A percentile compares a stretch with the other conserved stretches of the same genome.
Conservation (phyloP, 2,113 vertebrate genomes). For the Bettongia penicillata region DNA sequence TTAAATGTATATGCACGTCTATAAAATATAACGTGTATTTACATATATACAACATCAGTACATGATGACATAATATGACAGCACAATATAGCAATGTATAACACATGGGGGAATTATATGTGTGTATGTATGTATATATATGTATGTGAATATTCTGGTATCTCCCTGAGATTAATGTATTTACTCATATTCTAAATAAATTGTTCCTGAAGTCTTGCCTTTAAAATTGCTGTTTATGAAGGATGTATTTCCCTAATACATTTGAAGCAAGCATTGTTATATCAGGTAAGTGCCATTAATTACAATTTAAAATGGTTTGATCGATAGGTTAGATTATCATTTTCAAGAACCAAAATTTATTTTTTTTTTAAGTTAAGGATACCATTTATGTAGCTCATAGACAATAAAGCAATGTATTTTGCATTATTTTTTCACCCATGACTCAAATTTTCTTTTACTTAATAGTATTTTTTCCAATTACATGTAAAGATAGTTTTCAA, state of each 20-base stretch:
- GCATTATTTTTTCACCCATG: neutral
- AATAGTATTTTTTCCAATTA: too few species aligned
- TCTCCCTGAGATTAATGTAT: neutral
- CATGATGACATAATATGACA: neutral
- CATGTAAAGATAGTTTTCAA: too few species aligned
- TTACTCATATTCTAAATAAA: neutral
- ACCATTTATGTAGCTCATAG: neutral
- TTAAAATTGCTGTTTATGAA: neutral
- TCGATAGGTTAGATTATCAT: too few species aligned
- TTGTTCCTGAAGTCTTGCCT: neutral
- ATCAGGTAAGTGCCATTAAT: too few species aligned
- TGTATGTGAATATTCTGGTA: neutral
- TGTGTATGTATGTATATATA: too few species aligned
- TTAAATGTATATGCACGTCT: neutral
- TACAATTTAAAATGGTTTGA: too few species aligned
- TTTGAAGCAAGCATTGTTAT: neutral
- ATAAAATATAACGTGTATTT: neutral
- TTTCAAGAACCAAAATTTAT: too few species aligned
- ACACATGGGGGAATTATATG: neutral
- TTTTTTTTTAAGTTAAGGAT: neutral
- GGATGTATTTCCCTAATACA: neutral
- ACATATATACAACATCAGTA: neutral
- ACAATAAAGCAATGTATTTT: neutral
- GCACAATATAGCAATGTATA: neutral
- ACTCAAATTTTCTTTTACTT: neutral